phyloP scores from a whole-genome alignment of 2,888 invertebrate species.

The Tetragonula carbonaria region DNA sequence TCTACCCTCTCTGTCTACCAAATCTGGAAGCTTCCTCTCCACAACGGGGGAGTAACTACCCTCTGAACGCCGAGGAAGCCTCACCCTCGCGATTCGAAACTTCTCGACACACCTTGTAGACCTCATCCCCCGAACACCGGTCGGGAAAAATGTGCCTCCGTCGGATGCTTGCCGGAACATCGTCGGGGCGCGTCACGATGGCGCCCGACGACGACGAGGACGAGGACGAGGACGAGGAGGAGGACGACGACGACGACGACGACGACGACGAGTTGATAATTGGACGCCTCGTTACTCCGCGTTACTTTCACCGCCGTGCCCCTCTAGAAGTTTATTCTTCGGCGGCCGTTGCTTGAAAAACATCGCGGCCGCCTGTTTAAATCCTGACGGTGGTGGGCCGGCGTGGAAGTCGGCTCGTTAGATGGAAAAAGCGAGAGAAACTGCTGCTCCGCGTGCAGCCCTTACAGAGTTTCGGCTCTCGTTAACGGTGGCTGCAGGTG shows the following conservation, averaged over 20 bases:
- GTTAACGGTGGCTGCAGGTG: constrained; percentile 63
- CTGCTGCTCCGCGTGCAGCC: constrained; percentile 17
- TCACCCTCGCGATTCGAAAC: constrained; percentile 1
- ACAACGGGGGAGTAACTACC: not conserved
- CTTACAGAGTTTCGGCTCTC: constrained; percentile 35
- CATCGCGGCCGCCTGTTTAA: constrained; percentile 62
- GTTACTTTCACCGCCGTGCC: constrained; percentile 65
- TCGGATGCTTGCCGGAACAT: constrained; percentile 47
- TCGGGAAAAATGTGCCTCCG: constrained; percentile 67
- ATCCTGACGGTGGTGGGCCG: constrained; percentile 39
- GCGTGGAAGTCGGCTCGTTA: constrained; percentile 65
- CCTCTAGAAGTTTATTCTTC: constrained; percentile 44
- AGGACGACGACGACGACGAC: constrained; percentile 61
- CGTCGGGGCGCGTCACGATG: constrained; percentile 51
- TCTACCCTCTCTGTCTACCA: not conserved
- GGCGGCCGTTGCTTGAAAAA: constrained; percentile 51
- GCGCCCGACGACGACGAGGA: constrained; percentile 27
- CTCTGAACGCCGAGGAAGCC: not conserved
- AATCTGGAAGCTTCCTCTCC: not conserved
- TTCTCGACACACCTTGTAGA: constrained; percentile 40
- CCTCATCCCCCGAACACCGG: constrained; percentile 38
- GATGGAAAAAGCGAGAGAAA: constrained; percentile 48
- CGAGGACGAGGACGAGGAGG: constrained; percentile 22
- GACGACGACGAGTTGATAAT: constrained; percentile 76
- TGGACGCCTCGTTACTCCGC: constrained; percentile 79